Evolutionary conservation across 2,113 vertebrate genomes (phyloP).

Genomic region (Pluvialis apricaria): DNA sequence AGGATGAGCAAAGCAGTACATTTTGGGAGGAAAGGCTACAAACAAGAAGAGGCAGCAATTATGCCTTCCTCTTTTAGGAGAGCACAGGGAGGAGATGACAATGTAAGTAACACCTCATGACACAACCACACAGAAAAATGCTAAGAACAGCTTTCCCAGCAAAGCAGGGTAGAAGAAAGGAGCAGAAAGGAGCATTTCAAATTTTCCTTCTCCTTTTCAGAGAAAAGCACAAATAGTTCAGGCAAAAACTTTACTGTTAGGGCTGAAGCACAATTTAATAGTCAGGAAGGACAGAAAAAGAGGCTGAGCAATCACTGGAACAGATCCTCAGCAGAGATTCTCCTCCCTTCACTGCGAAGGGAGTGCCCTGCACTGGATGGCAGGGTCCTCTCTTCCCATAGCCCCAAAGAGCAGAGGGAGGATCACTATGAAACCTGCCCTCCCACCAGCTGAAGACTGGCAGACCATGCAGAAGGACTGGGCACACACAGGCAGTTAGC

Average conservation of each 20-base stretch:
- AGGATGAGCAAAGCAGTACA: rapidly evolving
- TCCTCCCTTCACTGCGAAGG: background rate
- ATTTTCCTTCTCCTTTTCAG: background rate
- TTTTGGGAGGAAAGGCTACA: background rate
- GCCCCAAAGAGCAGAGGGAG: background rate
- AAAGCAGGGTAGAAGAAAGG: background rate
- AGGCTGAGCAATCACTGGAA: background rate
- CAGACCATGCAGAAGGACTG: background rate
- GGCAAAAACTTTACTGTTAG: background rate
- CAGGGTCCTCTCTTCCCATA: background rate
- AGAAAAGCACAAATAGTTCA: background rate
- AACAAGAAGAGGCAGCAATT: background rate
- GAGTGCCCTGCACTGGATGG: background rate
- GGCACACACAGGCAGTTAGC: background rate
- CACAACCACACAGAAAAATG: background rate
- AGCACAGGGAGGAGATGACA: background rate
- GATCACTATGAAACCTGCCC: background rate
- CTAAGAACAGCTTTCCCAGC: background rate
- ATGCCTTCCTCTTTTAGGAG: background rate
- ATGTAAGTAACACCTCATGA: background rate
- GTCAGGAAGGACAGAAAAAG: background rate
- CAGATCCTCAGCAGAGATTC: background rate
- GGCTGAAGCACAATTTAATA: background rate
- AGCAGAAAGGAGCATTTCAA: background rate
- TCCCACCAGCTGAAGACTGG: background rate